Base-by-base conservation (phyloP, 2,797 vertebrate genomes). In the Tragopan temminckii region DNA sequence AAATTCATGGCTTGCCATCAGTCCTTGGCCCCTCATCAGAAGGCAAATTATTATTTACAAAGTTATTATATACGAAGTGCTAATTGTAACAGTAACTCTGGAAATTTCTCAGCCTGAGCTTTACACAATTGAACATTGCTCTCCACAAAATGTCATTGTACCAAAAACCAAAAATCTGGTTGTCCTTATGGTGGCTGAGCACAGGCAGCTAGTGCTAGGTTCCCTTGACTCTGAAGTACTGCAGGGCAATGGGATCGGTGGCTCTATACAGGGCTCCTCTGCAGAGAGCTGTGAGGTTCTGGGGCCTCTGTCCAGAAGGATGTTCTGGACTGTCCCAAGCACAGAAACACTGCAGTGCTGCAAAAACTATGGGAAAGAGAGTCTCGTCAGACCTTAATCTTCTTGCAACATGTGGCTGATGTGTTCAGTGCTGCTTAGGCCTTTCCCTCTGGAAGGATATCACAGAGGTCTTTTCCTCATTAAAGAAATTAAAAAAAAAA, bases 401-500 rank as follows among this genome's bases (percentile, higher is more conserved):
- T 94, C 70, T 79, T 67, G 75, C 21, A 27, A 61, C 68, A 85
- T 95, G 33, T 88, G 89, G 61, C 78, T 89, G 93, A 76, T 1
- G n/a, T 88, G 67, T 71, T 95, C 89, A 40, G n/a, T 11, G 9
- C 80, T 85, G 93, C 79, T 48, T 78, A 58, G 35, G 52, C 25
- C 77, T 85, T 92, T 90, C 46, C 20, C 70, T 89, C 46, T 89
- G 83, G 93, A 94, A 94, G 82, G 43, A 80, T 95, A 91, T 94
- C 94, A 75, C 38, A 76, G 38, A 67, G 53, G 55, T 93, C 75
- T 87, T 90, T 94, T 90, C 75, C 89, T 91, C 93, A 89, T 93
- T 96, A 94, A 95, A 94, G 79, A 77, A 94, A 92, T 53, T 91
- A 91, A 94, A 81, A 79, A 90, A 94, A 81, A 79, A 90, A 93